phyloP scores from a whole-genome alignment of 2,797 vertebrate genomes.

The Argya squamiceps region DNA sequence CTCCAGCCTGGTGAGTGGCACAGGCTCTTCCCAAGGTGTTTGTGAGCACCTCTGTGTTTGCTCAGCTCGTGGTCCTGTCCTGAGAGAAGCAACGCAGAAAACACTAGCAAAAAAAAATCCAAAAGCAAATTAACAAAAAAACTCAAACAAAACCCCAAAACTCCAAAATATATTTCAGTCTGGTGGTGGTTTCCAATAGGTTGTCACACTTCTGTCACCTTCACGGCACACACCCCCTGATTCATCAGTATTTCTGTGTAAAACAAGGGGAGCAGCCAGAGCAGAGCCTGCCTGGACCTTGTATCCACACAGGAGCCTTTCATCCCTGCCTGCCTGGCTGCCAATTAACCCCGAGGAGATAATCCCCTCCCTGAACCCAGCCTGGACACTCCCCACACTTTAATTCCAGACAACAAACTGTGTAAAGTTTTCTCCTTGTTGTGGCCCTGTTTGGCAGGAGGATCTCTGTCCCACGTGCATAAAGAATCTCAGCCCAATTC shows the following conservation, averaged over 20 bases:
- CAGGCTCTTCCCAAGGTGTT: neutral
- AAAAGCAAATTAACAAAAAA: neutral
- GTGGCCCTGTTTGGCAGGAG: neutral
- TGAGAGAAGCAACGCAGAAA: neutral
- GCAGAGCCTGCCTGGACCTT: neutral
- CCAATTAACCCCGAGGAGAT: neutral
- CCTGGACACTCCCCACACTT: neutral
- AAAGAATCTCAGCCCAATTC: neutral
- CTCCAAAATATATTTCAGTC: neutral
- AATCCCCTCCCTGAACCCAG: neutral
- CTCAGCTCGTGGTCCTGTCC: neutral
- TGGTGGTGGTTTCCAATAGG: neutral
- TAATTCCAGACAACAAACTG: neutral
- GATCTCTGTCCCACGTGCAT: accelerated
- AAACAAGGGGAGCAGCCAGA: neutral
- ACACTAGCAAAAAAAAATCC: neutral
- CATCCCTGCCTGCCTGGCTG: neutral
- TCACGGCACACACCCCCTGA: neutral
- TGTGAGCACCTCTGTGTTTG: neutral
- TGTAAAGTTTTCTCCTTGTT: neutral
- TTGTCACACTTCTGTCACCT: neutral
- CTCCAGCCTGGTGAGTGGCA: neutral
- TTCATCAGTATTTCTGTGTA: neutral
- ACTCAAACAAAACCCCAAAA: neutral
- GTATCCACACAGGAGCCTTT: neutral